These are phyloP conservation scores for Zaprionus davidi DNA, from an alignment of 1,140 invertebrate genomes.

Conservation along the genomic window DNA sequence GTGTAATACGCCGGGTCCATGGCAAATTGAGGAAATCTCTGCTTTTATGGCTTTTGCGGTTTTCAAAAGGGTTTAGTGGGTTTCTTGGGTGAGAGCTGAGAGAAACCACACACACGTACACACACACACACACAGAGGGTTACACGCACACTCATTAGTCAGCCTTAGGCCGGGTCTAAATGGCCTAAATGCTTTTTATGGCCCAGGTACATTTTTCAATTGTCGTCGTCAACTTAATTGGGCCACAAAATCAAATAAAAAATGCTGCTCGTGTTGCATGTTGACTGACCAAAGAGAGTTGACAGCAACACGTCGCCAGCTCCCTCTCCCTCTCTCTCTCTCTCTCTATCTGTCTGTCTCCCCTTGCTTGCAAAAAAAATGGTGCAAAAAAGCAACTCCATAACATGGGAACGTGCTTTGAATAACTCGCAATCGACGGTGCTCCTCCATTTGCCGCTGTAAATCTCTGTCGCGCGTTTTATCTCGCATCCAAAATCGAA, in stretches of 20 bases:
- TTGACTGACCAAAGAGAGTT: slow-evolving; percentile 50
- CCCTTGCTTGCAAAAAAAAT: slow-evolving; percentile 35
- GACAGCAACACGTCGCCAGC: slow-evolving; percentile 71
- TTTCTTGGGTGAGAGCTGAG: slow-evolving; percentile 56
- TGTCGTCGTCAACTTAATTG: slow-evolving; percentile 73
- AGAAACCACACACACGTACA: neutral
- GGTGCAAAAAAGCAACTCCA: slow-evolving; percentile 42
- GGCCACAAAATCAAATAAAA: slow-evolving; percentile 67
- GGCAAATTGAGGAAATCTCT: slow-evolving; percentile 57
- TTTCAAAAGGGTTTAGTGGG: slow-evolving; percentile 50
- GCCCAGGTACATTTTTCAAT: slow-evolving; percentile 64
- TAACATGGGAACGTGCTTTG: slow-evolving; percentile 72
- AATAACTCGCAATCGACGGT: slow-evolving; percentile 56
- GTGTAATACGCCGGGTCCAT: neutral
- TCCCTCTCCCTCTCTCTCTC: neutral
- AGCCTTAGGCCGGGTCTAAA: slow-evolving; percentile 25
- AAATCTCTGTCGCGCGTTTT: slow-evolving; percentile 61
- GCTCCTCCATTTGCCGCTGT: slow-evolving; percentile 34
- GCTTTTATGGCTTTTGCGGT: slow-evolving; percentile 75
- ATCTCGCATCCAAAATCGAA: slow-evolving; percentile 76
- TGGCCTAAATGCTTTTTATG: slow-evolving; percentile 72
- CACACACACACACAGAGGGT: neutral
- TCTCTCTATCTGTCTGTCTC: slow-evolving; percentile 5
- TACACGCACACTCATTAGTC: neutral
- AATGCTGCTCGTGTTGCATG: slow-evolving; percentile 68